Conservation (phyloP, 53 echinoderm and acorn worm species). For the Arbacia lixula region DNA sequence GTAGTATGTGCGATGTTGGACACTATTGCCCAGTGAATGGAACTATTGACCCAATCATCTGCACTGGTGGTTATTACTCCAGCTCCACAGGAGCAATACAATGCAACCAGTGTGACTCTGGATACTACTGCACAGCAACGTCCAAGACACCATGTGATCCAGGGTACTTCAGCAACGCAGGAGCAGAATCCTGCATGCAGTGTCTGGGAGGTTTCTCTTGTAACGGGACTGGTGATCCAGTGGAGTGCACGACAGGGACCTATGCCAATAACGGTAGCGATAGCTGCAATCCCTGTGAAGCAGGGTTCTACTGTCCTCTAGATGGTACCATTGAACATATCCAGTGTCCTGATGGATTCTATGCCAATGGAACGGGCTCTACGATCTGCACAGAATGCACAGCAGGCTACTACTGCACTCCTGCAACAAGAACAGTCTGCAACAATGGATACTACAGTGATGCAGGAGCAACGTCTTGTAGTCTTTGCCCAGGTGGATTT, state of each 20-base stretch:
- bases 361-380: constrained; percentile 24
- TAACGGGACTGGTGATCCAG: constrained; percentile 50
- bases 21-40: constrained; percentile 75
- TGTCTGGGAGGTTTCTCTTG: constrained; percentile 89
- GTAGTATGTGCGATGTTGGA: constrained; percentile 73
- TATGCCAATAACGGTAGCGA: constrained; percentile 86
- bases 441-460: constrained; percentile 83
- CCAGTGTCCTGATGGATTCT: constrained; percentile 68
- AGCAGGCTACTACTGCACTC: constrained; percentile 80
- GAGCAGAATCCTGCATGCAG: constrained; percentile 66
- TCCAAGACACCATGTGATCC: constrained; percentile 59
- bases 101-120: constrained; percentile 70
- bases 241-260: constrained; percentile 68
- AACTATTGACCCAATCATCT: constrained; percentile 72
- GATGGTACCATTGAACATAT: constrained; percentile 49
- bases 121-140: constrained; percentile 74
- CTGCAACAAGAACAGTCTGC: constrained; percentile 63
- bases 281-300: constrained; percentile 62
- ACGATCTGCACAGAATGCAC: constrained; percentile 69
- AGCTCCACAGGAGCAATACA: constrained; percentile 53
- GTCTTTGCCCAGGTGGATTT: constrained; percentile 79
- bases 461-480: constrained; percentile 72
- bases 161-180: constrained; percentile 78
- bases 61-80: constrained; percentile 74
- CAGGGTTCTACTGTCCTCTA: constrained; percentile 80